Base-by-base conservation (phyloP, 2,888 invertebrate genomes). In the Epiblema foenella region DNA sequence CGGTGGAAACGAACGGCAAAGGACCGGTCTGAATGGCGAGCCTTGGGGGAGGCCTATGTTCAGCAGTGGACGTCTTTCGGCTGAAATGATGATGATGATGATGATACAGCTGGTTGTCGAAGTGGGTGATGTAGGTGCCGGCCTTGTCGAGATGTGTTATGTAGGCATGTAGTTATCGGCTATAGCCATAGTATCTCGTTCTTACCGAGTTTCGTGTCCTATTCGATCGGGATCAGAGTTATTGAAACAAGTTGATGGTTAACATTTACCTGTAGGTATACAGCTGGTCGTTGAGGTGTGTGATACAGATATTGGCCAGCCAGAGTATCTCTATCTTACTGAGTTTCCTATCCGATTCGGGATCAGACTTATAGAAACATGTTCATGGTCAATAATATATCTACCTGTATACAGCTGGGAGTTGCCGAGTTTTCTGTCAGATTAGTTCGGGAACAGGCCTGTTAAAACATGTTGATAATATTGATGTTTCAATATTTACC, bases 261-360 rank as follows among this genome's bases (percentile, higher is more conserved):
- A 15, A 42, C 39, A 12, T 39, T 42, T 42, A 95, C 96, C 96
- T 77, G 95, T n/a, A n/a, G n/a, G n/a, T 95, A 69, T 95, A 88
- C 29, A 97, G 93, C 79, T 96, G 95, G 73, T 96, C 96, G 72
- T 95, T 96, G 74, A 99, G 94, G 87, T 99, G 98, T n/a, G 96
- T 15, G 18, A 51, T 51, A 18, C 18, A 12, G 12, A 15, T 29
- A 0, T 98, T 18, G 98, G 99, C 5, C 98, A 98, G 80, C 75
- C 98, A 94, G n/a, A 96, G 91, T 63, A 98, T 98, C 93, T 99
- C 98, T 73, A 99, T 98, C 94, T 99, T 99, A 77, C 98, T 98
- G 73, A 99, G 94, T 88, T 98, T 99, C 77, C 98, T 94, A 88
- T 98, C 97, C 94, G 98, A 98, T 84, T 98, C 98, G 98, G 98